Conservation (phyloP, 23 tunicate genomes). For the Trididemnum miniatum region DNA sequence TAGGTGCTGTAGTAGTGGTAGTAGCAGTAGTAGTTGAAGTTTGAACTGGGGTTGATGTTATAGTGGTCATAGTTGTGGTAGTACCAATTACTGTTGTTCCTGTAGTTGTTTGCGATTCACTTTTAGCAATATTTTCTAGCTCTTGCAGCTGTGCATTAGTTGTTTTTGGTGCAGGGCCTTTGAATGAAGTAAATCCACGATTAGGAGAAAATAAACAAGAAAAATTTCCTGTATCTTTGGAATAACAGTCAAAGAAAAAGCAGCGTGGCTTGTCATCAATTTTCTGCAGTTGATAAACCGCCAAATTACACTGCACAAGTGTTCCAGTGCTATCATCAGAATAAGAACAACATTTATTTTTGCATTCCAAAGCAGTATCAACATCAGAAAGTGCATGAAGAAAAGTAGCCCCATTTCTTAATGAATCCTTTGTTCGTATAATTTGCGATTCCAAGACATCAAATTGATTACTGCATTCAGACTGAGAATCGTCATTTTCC, state of each 20-base stretch:
- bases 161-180: background rate
- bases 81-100: background rate
- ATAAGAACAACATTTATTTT: conserved; percentile 41
- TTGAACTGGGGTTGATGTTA: background rate
- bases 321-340: background rate
- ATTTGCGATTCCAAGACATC: conserved; percentile 7
- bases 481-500: background rate
- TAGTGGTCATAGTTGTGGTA: background rate
- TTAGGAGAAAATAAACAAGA: conserved; percentile 43
- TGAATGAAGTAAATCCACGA: conserved; percentile 33
- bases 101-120: background rate
- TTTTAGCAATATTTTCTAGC: conserved; percentile 7
- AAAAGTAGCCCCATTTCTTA: conserved; percentile 70
- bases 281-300: conserved; percentile 40
- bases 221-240: conserved; percentile 18
- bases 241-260: conserved; percentile 57
- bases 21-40: conserved; percentile 27
- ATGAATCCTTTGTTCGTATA: conserved; percentile 65
- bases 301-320: conserved; percentile 36
- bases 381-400: conserved; percentile 27
- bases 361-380: conserved; percentile 38
- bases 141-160: background rate
- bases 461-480: conserved; percentile 15
- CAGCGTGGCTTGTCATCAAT: conserved; percentile 46
- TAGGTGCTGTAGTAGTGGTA: conserved; percentile 4